Conservation (phyloP, 2,113 vertebrate genomes). For the Oryzias curvinotus region DNA sequence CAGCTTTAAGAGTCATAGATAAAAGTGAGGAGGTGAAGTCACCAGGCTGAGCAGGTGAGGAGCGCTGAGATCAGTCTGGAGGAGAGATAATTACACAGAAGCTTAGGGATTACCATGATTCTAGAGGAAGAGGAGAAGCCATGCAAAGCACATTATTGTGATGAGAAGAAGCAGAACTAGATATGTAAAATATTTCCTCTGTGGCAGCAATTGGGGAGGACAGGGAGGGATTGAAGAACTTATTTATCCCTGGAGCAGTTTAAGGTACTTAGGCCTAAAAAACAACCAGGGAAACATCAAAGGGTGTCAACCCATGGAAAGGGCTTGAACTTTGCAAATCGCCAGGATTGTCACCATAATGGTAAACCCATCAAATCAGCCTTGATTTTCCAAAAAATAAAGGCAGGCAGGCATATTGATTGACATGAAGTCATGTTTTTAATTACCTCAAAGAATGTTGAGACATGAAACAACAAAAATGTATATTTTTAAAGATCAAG, state of each 20-base stretch:
- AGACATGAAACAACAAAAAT: conserved; percentile 27
- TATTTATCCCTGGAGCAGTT: conserved; percentile 60
- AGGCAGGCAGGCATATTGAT: too few species aligned
- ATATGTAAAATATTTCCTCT: conserved; percentile 60
- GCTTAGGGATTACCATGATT: conserved; percentile 72
- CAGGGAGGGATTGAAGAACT: conserved; percentile 45
- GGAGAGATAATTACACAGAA: conserved; percentile 74
- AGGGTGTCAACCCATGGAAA: conserved; percentile 34
- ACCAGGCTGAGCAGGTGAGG: conserved; percentile 69
- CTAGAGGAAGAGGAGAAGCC: conserved; percentile 71
- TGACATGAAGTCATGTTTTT: neutral
- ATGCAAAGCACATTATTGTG: conserved; percentile 70
- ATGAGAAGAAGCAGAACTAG: conserved; percentile 62
- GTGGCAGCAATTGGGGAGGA: conserved; percentile 49
- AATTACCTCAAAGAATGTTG: conserved; percentile 13
- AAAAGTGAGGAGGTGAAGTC: conserved; percentile 67
- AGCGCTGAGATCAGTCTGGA: conserved; percentile 66
- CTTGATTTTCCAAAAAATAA: neutral
- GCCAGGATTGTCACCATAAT: conserved; percentile 2
- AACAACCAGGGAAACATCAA: conserved; percentile 55
- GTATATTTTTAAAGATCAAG: conserved; percentile 6
- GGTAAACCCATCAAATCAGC: conserved; percentile 29
- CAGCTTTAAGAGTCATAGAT: conserved; percentile 70
- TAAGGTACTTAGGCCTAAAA: conserved; percentile 52
- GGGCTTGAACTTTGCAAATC: conserved; percentile 24